Evolutionary conservation across 2,113 vertebrate genomes (phyloP), one percentile per base, ranked within the genome.

Genomic region (Rhadina sibilatrix): DNA sequence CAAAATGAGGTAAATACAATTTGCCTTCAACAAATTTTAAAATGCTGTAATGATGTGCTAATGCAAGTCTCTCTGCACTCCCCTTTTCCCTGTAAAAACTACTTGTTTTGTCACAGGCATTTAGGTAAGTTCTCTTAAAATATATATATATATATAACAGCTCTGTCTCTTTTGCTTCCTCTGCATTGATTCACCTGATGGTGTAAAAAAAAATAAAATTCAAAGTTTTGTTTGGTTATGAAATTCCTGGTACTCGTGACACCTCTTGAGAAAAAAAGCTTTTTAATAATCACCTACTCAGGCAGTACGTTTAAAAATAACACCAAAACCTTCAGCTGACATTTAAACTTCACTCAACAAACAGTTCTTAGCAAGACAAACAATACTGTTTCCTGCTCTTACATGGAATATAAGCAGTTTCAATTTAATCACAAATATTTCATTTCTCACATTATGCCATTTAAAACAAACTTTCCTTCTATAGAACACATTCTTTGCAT

Each of bases 301-400:
- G 80, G 70, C 27, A 81, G 15, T 44, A 88, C 56, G 21, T 86
- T 83, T 71, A 89, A 93, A 96, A 83, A 88, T 94, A 94, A 52
- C 47, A 77, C 33, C 22, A 52, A 88, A 81, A 13, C 11, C 52
- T 76, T 88, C 52, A 88, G 47, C 0, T 94, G 68, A 88, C n/a
- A 94, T 90, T 96, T 93, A 75, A 93, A 92, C 88, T 93, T 86
- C 22, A 64, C 84, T 96, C 85, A 94, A 94, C 56, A 97, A 95
- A 96, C 52, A 81, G 20, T 75, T 86, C 40, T 69, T 71, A 91
- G 66, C 21, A 93, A 81, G 59, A 70, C 7, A 93, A 95, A 70
- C 71, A 37, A 56, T 68, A 83, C 35, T 44, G 31, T 77, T 96
- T 88, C 92, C 85, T 93, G 27, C 42, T 94, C 59, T 80, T 77